These are phyloP conservation scores for Craterocephalus amniculus DNA, from an alignment of 2,797 vertebrate species.

Conservation along the genomic window DNA sequence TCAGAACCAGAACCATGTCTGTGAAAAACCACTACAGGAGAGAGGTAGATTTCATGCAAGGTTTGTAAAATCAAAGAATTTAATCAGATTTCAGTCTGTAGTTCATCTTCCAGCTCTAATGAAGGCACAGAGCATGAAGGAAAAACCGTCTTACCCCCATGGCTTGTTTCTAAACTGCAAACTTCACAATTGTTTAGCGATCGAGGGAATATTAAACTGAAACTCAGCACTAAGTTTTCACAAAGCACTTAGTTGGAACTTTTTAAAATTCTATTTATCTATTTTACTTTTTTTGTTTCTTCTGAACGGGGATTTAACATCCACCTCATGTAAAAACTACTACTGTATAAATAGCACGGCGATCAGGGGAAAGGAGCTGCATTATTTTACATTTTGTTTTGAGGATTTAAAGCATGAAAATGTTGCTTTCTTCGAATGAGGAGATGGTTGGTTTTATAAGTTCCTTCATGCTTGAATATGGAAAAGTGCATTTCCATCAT, in stretches of 20 bases:
- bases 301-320: background rate
- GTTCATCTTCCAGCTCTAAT: slow-evolving; percentile 40
- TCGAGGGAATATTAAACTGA: slow-evolving; percentile 30
- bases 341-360: background rate
- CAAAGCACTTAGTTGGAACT: background rate
- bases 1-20: no score
- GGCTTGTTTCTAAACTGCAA: slow-evolving; percentile 15
- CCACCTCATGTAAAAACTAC: background rate
- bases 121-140: slow-evolving; percentile 33
- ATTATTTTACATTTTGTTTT: background rate
- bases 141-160: background rate
- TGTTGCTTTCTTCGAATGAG: background rate
- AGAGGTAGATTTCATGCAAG: slow-evolving; percentile 30
- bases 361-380: background rate
- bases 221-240: slow-evolving; percentile 12
- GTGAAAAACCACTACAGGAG: slow-evolving; percentile 22
- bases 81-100: slow-evolving; percentile 48
- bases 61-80: slow-evolving; percentile 53
- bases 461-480: background rate
- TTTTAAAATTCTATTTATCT: background rate
- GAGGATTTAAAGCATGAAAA: background rate
- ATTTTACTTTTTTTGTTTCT: background rate
- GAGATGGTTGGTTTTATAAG: background rate
- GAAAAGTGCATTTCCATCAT: background rate
- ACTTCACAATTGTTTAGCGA: slow-evolving; percentile 39